Base-by-base conservation (phyloP, 2,113 vertebrate species). In the Heterocephalus glaber region DNA sequence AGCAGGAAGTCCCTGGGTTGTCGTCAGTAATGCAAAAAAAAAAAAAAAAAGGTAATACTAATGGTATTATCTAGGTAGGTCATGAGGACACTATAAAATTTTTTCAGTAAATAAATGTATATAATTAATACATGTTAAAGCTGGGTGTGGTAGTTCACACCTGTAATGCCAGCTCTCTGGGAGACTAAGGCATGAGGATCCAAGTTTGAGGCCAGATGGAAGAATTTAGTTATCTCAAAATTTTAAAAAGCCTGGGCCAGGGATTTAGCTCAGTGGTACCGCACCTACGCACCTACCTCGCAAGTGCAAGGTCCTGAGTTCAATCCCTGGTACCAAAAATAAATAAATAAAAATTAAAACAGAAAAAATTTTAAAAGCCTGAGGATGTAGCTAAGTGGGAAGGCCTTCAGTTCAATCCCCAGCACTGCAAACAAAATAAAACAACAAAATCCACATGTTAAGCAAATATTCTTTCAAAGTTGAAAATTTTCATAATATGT, bases 101-200 rank as follows among this genome's bases (percentile, higher is more conserved):
- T n/a, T 96, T 68, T 82, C 52, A 96, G 56, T 72, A 87, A 89
- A 56, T 41, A 70, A 44, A 70, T n/a, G n/a, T n/a, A n/a, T n/a
- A n/a, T 2, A 44, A 54, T 65, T 80, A 79, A 82, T 56, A 33
- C 19, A 56, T 47, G 20, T 17, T 68, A 54, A 13, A 44, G 30
- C 30, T 54, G 60, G 30, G 70, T 24, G 7, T 61, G 26, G 38
- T 58, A 20, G 38, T 33, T 5, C 20, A 72, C 20, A 72, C 16
- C 24, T n/a, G 5, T 60, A 91, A 44, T 72, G 30, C 60, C 35
- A 82, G 89, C 28, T 58, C 16, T 72, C 30, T 77, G 14, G 16
- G 41, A 72, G 52, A 20, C 54, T 60, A 30, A 72, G 61, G 17
- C 66, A 60, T 41, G 33, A 28, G 66, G 41, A 83, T 72, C 5